A percentile compares a stretch with the other conserved stretches of the same genome.
phyloP scores from a whole-genome alignment of 2,797 vertebrate genomes.

The Cossypha niveicapilla region DNA sequence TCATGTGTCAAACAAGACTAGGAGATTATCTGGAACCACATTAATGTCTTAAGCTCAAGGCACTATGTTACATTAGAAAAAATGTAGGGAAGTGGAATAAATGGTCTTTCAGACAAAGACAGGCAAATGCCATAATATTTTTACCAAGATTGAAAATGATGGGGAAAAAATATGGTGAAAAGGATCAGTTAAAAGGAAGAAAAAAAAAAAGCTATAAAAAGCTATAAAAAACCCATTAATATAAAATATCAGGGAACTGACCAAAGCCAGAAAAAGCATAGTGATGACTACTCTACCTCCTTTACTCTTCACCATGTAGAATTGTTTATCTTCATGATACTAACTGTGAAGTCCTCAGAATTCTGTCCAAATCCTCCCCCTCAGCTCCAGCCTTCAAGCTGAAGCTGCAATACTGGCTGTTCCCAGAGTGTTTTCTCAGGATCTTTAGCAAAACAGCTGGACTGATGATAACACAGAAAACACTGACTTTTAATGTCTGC shows the following conservation, averaged over 20 bases:
- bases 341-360: not conserved
- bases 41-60: not conserved
- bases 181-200: not conserved
- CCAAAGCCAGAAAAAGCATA: not conserved
- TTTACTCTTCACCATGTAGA: not conserved
- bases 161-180: not conserved
- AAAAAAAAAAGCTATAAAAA: not conserved
- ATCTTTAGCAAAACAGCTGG: not conserved
- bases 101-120: not conserved
- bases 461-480: not conserved
- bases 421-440: not conserved
- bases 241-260: not conserved
- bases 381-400: not conserved
- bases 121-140: not conserved
- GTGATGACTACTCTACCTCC: not conserved
- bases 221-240: rapidly evolving
- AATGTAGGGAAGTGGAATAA: not conserved
- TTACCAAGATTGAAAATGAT: not conserved
- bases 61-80: not conserved
- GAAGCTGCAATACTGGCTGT: not conserved
- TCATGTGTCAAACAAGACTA: not conserved
- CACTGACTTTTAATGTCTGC: not conserved
- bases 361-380: not conserved
- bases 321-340: not conserved
- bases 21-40: not conserved